Evolutionary conservation across 1,140 invertebrate genomes (phyloP), one percentile per base, ranked within the genome.

Genomic region (Zaprionus capensis): DNA sequence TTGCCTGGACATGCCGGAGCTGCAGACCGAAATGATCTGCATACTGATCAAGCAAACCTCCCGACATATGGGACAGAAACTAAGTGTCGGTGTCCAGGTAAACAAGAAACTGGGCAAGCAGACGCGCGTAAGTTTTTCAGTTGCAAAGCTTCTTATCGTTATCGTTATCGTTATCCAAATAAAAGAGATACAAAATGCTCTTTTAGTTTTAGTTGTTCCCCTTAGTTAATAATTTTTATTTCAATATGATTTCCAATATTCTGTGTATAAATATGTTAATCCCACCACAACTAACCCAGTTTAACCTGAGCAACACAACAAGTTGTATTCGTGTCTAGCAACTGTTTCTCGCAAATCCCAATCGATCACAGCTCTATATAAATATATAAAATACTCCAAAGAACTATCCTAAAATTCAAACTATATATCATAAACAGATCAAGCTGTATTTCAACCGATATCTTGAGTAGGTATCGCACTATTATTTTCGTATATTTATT

Each of bases 41-140:
- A 97, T 97, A 70, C 94, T 99, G 71, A 96, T 98, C 81, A 98
- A 98, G 93, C 98, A 99, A 94, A 98, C 97, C 64, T 97, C 97
- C 86, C 95, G 96, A 88, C 97, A 98, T 94, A 95, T 96, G 65
- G 96, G 96, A 91, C 96, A 96, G 88, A 97, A 96, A 93, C 95
- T 97, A 93, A 91, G 92, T 91, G 92, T 92, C 80, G 97, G 97
- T 94, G 97, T 98, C 94, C 97, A 98, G 97, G 97, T 98, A 97
- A 96, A 93, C 92, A 93, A 93, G 92, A 93, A 92, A 85, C 91
- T 93, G 92, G 92, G 92, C 91, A 93, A 93, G 91, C 92, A 93
- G 91, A 93, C 92, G 91, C 92, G 92, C 88, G 92, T 93, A 93
- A 93, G 92, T 92, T 92, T 95, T 96, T 97, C 96, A 98, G 97